Evolutionary conservation across 1,140 invertebrate genomes (phyloP), one percentile per base, ranked within the genome.

Genomic region (Drosophila lacertosa): DNA sequence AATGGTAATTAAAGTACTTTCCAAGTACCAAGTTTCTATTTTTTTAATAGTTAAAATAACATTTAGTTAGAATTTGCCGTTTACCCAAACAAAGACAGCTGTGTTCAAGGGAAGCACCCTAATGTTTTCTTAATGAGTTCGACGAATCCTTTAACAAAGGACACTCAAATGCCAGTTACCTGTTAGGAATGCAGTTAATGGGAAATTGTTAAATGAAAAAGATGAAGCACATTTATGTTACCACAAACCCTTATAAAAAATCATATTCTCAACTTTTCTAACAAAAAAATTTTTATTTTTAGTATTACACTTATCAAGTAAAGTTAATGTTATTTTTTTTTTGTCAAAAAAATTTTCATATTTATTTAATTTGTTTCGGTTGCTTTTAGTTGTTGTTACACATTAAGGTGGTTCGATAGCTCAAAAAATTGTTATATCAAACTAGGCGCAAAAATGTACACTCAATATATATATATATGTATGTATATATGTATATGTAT

Each of bases 371-470:
- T 82, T 68, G 4, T 73, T 73, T 67, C 44, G 26, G 24, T 59
- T 80, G 66, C n/a, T 35, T 63, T 60, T 37, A 58, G 42, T 65
- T 79, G 55, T 82, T 75, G 81, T 84, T 84, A 88, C 65, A 84
- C 82, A 86, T 81, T 84, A 81, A 84, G 81, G 81, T 84, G 81
- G 81, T 88, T 84, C 82, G 72, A 71, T 84, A 84, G 81, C 81
- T 84, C 81, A 81, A 84, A 79, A 84, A 67, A 77, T 75, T 53
- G 74, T 74, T 74, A 66, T 60, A 47, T 84, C 74, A 81, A 84
- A 74, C 65, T 59, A 84, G 65, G 71, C 53, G 81, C 72, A 78
- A 78, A 74, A 79, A 75, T 78, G 47, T 84, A 66, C 74, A 84
- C 67, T 71, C 53, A 77, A 32, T 70, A 57, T 22, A 53, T 70